These are phyloP conservation scores for Athetis lepigone DNA, from an alignment of 2,888 invertebrate species.

Conservation along the genomic window DNA sequence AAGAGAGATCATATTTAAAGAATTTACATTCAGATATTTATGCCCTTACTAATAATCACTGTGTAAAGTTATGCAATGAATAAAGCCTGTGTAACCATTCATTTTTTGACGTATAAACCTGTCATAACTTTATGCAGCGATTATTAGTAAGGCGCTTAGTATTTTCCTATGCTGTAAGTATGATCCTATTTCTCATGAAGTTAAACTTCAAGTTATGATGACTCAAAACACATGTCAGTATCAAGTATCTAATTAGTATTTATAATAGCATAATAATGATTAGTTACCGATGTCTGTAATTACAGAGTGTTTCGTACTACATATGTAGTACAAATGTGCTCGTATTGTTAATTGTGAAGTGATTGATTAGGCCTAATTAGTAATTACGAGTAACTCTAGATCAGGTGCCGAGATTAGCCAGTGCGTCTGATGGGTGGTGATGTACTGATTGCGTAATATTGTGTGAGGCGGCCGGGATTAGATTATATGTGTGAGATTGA, in stretches of 20 bases:
- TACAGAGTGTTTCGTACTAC: conserved; percentile 23
- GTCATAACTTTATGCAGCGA: no score
- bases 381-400: conserved; percentile 52
- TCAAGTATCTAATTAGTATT: conserved; percentile 21
- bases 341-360: conserved; percentile 47
- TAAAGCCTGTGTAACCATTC: no score
- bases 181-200: no score
- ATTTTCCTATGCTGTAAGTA: no score
- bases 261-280: conserved; percentile 31
- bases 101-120: no score
- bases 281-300: conserved; percentile 31
- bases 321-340: conserved; percentile 10
- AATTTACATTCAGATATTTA: no score
- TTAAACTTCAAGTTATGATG: background rate
- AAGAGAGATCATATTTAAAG: background rate
- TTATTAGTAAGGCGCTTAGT: no score
- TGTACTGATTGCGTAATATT: conserved; percentile 39
- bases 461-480: conserved; percentile 3
- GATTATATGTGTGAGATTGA: conserved; percentile 24
- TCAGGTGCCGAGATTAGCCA: conserved; percentile 46
- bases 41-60: no score
- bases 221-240: conserved; percentile 3
- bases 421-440: conserved; percentile 42
- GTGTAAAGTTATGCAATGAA: no score
- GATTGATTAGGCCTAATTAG: conserved; percentile 59